These are phyloP conservation scores for Pinna nobilis DNA, from an alignment of 1,140 invertebrate genomes.

Conservation along the genomic window DNA sequence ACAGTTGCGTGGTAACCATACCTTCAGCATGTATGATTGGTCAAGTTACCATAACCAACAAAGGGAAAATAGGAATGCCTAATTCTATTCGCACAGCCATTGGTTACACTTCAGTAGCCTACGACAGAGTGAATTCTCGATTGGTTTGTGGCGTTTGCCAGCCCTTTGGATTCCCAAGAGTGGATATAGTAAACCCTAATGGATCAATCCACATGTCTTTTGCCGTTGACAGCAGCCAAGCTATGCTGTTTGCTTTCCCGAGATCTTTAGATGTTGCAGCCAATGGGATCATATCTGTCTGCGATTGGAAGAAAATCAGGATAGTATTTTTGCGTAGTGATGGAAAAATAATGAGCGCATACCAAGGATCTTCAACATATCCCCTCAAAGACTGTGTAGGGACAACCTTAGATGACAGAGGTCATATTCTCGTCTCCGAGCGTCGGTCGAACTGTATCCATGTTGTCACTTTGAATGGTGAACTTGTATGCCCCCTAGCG, in stretches of 20 bases:
- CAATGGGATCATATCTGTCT: slow-evolving; percentile 13
- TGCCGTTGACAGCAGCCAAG: slow-evolving; percentile 1
- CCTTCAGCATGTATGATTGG: not conserved
- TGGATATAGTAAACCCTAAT: slow-evolving; percentile 14
- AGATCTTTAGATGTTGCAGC: slow-evolving; percentile 25
- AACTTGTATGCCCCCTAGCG: not conserved
- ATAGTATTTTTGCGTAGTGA: slow-evolving; percentile 19
- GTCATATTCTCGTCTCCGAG: slow-evolving; percentile 26
- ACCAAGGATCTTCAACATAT: not conserved
- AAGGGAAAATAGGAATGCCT: not conserved
- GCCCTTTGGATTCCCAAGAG: slow-evolving; percentile 9
- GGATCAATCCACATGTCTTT: slow-evolving; percentile 10
- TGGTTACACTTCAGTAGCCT: slow-evolving; percentile 24
- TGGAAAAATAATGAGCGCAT: slow-evolving; percentile 12
- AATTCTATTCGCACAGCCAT: not conserved
- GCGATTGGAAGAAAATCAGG: slow-evolving; percentile 28
- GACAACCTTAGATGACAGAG: slow-evolving; percentile 25
- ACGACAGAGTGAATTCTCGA: slow-evolving; percentile 2
- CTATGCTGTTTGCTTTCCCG: slow-evolving; percentile 20
- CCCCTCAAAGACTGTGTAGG: slow-evolving; percentile 18
- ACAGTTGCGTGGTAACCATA: slow-evolving; percentile 14
- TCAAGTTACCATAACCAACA: not conserved
- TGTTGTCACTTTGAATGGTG: not conserved
- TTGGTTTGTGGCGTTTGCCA: slow-evolving; percentile 26
- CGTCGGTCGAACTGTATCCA: slow-evolving; percentile 11